These are phyloP conservation scores for Typhlichthys subterraneus DNA, from an alignment of 2,797 vertebrate species.

Conservation along the genomic window DNA sequence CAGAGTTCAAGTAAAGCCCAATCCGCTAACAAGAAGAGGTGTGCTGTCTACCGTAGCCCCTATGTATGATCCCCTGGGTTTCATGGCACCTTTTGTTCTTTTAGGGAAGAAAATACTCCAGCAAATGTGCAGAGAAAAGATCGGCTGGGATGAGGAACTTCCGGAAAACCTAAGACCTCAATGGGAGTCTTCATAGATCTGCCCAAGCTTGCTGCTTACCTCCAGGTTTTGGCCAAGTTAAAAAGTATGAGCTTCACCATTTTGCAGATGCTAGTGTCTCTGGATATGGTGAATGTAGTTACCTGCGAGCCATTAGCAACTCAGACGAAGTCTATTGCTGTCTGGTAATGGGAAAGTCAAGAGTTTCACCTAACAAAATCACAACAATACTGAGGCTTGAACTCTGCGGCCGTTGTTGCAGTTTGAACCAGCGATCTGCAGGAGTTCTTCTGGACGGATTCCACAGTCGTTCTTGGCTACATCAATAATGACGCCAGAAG, in stretches of 20 bases:
- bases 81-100: conserved; percentile 43
- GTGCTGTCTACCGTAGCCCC: conserved; percentile 42
- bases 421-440: conserved; percentile 6
- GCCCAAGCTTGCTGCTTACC: conserved; percentile 19
- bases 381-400: conserved; percentile 28
- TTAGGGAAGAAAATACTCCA: conserved; percentile 42
- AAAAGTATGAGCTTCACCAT: conserved; percentile 20
- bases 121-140: conserved; percentile 40
- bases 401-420: conserved; percentile 22
- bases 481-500: too few species aligned
- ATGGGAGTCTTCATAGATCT: conserved; percentile 41
- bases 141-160: conserved; percentile 37
- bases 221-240: conserved; percentile 16
- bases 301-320: conserved; percentile 17
- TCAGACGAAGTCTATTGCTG: conserved; percentile 25
- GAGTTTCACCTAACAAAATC: conserved; percentile 26
- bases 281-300: conserved; percentile 28
- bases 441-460: too few species aligned
- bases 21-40: conserved; percentile 43
- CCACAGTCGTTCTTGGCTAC: too few species aligned
- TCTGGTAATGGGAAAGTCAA: conserved; percentile 39
- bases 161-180: conserved; percentile 21
- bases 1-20: conserved; percentile 39
- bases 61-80: conserved; percentile 37
- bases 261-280: conserved; percentile 22